phyloP scores from a whole-genome alignment of 2,888 invertebrate genomes.

The Boloria selene region DNA sequence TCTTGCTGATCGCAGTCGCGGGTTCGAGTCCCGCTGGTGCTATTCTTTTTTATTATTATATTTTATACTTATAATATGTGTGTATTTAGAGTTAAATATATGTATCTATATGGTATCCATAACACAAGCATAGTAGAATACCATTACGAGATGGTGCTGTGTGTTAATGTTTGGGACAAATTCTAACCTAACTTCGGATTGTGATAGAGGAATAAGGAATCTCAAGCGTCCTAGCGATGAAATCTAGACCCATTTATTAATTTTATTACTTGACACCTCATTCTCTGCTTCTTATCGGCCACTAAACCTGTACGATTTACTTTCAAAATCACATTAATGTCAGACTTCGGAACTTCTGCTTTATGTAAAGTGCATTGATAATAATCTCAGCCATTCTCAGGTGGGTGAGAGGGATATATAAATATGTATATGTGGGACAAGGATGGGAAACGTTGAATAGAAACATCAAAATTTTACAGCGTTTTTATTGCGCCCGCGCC shows the following conservation, averaged over 20 bases:
- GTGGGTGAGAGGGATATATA: conserved; percentile 50
- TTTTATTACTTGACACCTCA: conserved; percentile 78
- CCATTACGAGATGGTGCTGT: background rate
- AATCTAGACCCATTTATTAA: conserved; percentile 66
- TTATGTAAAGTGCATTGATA: conserved; percentile 83
- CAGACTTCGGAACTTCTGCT: conserved; percentile 77
- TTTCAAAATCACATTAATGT: conserved; percentile 79
- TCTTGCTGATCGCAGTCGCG: no score
- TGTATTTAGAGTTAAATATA: no score
- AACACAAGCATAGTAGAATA: no score
- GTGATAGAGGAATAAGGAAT: conserved; percentile 27
- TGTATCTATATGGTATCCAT: no score
- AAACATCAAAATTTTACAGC: conserved; percentile 83
- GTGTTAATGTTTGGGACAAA: background rate
- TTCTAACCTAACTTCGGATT: no score
- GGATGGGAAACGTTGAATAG: conserved; percentile 68
- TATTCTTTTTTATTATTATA: no score
- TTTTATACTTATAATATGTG: no score
- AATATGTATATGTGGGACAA: conserved; percentile 47
- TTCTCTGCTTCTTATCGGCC: conserved; percentile 67
- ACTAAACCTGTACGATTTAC: conserved; percentile 78
- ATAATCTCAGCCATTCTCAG: conserved; percentile 76
- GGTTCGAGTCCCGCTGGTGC: no score
- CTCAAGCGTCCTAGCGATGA: conserved; percentile 35
- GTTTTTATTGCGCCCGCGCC: conserved; percentile 76